Conservation (phyloP, 1,140 invertebrate species). For the Saxidomus purpurata region DNA sequence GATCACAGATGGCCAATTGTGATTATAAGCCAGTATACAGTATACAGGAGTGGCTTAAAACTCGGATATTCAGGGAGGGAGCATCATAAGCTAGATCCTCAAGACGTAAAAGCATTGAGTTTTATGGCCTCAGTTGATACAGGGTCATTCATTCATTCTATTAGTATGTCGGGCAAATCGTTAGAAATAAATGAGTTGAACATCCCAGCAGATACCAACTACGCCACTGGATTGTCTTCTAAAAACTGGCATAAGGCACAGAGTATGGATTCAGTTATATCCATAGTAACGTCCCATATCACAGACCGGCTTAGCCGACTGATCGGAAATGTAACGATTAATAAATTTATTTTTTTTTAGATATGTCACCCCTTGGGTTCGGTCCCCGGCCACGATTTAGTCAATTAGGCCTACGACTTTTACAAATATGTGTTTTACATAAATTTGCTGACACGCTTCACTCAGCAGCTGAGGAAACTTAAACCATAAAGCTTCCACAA, state of each 20-base stretch:
- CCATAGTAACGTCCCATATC: not conserved
- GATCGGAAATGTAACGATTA: not conserved
- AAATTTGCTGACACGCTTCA: no score
- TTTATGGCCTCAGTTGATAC: not conserved
- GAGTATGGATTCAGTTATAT: not conserved
- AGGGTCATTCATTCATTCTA: not conserved
- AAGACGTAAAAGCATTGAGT: not conserved
- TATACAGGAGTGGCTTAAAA: constrained; percentile 1
- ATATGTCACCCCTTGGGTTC: no score
- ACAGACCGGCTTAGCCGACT: not conserved
- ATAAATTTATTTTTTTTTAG: no score
- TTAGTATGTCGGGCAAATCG: not conserved
- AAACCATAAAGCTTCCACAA: no score
- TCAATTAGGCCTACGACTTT: no score
- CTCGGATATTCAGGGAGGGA: not conserved
- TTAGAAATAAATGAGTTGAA: not conserved
- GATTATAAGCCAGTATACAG: constrained; percentile 16
- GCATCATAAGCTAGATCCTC: not conserved
- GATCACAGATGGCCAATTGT: constrained; percentile 34
- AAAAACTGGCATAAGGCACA: not conserved
- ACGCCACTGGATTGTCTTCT: not conserved
- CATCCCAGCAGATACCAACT: not conserved
- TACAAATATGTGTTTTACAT: no score
- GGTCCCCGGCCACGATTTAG: no score
- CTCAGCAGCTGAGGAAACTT: no score